Evolutionary conservation across 2,797 vertebrate genomes (phyloP), one percentile per base, ranked within the genome.

Genomic region (Gastrophryne carolinensis): DNA sequence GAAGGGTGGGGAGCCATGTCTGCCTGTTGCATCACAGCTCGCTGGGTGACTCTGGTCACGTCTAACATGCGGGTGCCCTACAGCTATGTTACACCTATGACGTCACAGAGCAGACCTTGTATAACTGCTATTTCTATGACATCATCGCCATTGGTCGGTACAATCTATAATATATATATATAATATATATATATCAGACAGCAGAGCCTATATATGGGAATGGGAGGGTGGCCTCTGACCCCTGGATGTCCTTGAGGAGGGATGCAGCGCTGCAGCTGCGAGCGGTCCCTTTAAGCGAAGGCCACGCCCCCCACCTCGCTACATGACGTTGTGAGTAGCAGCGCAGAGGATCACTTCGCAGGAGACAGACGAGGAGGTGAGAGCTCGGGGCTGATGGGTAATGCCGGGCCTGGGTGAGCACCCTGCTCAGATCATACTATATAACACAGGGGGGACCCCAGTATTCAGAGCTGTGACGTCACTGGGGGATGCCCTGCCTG

Each of bases 41-140:
- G 2, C 3, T 17, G n/a, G 56, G 61, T 73, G 72, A 41, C 17
- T 29, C 7, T 5, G n/a, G 72, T 65, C 72, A 73, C 61, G 72
- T 73, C 61, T 65, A 49, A 5, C n/a, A 29, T 30, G 35, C 10
- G 19, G 3, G 34, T 61, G 58, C 19, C 21, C 9, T 26, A 5
- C 24, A 57, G 29, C 2, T n/a, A 57, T 30, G 27, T 35, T 7
- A 32, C 39, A 44, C 39, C 4, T 8, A 17, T 3, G 4, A 6
- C 39, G 17, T 44, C 39, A 17, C 12, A 39, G n/a, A n/a, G n/a
- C n/a, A n/a, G n/a, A n/a, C n/a, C n/a, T n/a, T n/a, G n/a, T n/a
- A n/a, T n/a, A n/a, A n/a, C n/a, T n/a, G n/a, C n/a, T n/a, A n/a
- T n/a, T n/a, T n/a, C n/a, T n/a, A n/a, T n/a, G n/a, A n/a, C n/a